phyloP scores from a whole-genome alignment of 2,888 invertebrate genomes.

The Keiferia lycopersicella region DNA sequence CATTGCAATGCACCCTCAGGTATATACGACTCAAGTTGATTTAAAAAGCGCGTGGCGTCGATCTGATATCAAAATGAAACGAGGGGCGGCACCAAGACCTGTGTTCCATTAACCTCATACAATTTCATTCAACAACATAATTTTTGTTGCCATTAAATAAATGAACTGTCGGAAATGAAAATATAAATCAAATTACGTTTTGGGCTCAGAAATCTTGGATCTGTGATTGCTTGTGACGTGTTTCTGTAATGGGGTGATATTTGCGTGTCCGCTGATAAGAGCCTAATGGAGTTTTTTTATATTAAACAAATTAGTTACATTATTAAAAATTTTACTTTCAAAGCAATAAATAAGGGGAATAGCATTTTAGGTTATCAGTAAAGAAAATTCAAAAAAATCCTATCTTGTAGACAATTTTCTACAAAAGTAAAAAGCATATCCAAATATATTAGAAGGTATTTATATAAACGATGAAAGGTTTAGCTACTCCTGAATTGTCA shows the following conservation, averaged over 20 bases:
- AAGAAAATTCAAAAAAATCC: too few relatives aligned
- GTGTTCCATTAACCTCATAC: conserved; percentile 49
- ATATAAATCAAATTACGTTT: conserved; percentile 58
- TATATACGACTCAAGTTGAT: conserved; percentile 51
- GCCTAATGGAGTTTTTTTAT: background rate
- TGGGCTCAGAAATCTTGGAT: conserved; percentile 47
- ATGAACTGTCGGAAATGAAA: conserved; percentile 62
- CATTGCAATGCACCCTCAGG: conserved; percentile 40
- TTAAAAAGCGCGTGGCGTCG: conserved; percentile 62
- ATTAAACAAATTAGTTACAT: too few relatives aligned
- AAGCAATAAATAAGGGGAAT: too few relatives aligned
- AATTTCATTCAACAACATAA: conserved; percentile 58
- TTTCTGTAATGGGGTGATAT: conserved; percentile 39
- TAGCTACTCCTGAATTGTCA: too few relatives aligned
- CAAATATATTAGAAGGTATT: too few relatives aligned
- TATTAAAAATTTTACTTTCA: too few relatives aligned
- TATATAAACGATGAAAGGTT: too few relatives aligned
- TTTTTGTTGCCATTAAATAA: conserved; percentile 60
- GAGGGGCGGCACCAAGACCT: conserved; percentile 46
- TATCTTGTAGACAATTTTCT: too few relatives aligned
- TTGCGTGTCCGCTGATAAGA: conserved; percentile 19
- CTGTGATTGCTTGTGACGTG: conserved; percentile 38
- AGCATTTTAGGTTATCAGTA: too few relatives aligned
- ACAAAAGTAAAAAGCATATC: too few relatives aligned
- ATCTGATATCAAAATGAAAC: conserved; percentile 58